These are phyloP conservation scores for Lateolabrax maculatus DNA, from an alignment of 2,797 vertebrate species.

Conservation along the genomic window DNA sequence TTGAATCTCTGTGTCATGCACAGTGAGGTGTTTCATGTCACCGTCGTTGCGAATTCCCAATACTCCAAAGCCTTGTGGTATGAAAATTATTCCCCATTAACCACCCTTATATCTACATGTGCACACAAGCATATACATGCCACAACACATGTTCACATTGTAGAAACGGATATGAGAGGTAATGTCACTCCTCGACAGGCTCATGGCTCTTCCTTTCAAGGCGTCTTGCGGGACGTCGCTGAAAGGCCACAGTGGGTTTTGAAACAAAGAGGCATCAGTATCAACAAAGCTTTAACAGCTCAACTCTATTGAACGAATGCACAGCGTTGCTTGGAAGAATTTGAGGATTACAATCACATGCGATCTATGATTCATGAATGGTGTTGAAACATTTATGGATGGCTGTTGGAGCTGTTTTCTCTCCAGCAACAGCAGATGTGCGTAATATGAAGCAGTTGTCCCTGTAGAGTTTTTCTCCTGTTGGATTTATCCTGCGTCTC, in stretches of 20 bases:
- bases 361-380: constrained; percentile 71
- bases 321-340: constrained; percentile 32
- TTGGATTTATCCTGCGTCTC: constrained; percentile 22
- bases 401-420: constrained; percentile 35
- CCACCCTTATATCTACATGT: constrained; percentile 20
- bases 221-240: neutral
- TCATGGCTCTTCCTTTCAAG: constrained; percentile 38
- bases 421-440: constrained; percentile 60
- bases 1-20: constrained; percentile 10
- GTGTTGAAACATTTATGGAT: constrained; percentile 63
- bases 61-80: constrained; percentile 21
- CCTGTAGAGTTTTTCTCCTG: constrained; percentile 22
- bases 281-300: constrained; percentile 47
- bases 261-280: constrained; percentile 50
- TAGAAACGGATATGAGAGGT: constrained; percentile 11
- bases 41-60: constrained; percentile 28
- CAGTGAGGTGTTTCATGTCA: constrained; percentile 24
- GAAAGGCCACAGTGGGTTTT: constrained; percentile 36
- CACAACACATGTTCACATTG: constrained; percentile 11
- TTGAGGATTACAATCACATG: constrained; percentile 56
- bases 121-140: neutral
- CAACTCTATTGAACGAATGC: constrained; percentile 11
- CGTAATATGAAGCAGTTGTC: constrained; percentile 31
- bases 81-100: constrained; percentile 43
- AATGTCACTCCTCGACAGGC: constrained; percentile 32